Conservation (phyloP, 1,140 invertebrate genomes). For the Ylistrum balloti region DNA sequence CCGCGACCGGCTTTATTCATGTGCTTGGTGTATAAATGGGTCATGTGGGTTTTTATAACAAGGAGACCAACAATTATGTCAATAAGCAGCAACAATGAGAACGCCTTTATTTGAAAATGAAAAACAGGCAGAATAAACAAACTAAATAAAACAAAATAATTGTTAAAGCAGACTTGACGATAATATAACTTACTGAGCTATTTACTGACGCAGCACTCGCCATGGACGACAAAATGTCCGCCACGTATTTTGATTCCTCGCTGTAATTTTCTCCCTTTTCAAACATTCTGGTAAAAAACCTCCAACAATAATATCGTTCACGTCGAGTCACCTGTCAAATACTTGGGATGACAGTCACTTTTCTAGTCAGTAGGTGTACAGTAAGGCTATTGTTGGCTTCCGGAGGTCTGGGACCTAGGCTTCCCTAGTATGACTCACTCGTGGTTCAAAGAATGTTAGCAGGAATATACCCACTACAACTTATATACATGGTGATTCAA, state of each 20-base stretch:
- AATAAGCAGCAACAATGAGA: not conserved
- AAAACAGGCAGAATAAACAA: not conserved
- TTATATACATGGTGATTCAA: conserved; percentile 40
- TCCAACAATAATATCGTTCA: not conserved
- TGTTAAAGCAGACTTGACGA: not conserved
- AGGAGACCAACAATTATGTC: conserved; percentile 5
- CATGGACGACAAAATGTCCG: conserved; percentile 77
- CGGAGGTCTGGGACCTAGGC: conserved; percentile 22
- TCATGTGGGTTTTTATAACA: conserved; percentile 28
- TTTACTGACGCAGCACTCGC: conserved; percentile 70
- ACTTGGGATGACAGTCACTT: not conserved
- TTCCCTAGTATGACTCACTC: conserved; percentile 32
- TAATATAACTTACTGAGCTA: conserved; percentile 66
- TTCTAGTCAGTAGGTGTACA: conserved; percentile 26
- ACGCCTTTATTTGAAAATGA: not conserved
- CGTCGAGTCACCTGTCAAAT: conserved; percentile 9
- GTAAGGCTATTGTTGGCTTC: conserved; percentile 14
- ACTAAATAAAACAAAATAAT: not conserved
- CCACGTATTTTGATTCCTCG: conserved; percentile 78
- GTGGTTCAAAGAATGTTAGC: conserved; percentile 38
- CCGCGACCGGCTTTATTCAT: not conserved
- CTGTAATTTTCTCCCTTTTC: conserved; percentile 64
- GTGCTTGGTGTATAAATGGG: conserved; percentile 27
- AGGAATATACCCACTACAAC: conserved; percentile 28
- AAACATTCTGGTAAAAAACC: conserved; percentile 22